Evolutionary conservation across 2,888 invertebrate genomes (phyloP), one percentile per base, ranked within the genome.

Genomic region (Chesias legatella): DNA sequence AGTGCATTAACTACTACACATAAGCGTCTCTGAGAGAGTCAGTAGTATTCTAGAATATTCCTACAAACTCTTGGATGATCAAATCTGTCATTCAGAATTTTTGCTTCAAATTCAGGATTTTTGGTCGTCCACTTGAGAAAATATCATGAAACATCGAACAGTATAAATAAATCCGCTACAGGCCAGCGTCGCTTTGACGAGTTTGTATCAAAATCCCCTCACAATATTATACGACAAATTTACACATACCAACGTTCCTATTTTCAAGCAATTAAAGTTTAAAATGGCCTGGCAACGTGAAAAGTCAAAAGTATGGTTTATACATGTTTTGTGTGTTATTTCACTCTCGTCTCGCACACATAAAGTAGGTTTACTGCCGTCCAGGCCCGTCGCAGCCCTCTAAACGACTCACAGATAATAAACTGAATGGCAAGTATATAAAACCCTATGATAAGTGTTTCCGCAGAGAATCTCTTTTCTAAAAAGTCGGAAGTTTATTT

Each of bases 361-460:
- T 63, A 64, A 65, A 63, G 43, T 41, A 36, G 48, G 54, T 63
- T 65, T 67, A 67, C 52, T 52, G 51, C 50, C 41, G 23, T 39
- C 45, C 49, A 54, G 48, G 27, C 48, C 43, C 41, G 30, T 29
- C 45, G 21, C 45, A 33, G 45, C 38, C 53, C 53, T 41, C 64
- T 63, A 58, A 67, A 67, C 56, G 56, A 49, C 53, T 58, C 59
- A 56, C 57, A 56, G 56, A 60, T 56, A 58, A 62, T 66, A 68
- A 69, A 66, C 43, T 31, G 40, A 49, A 56, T 41, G 46, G 55
- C 46, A 52, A 55, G 58, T 57, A 63, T 61, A 58, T 59, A 61
- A 60, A 57, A 51, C 29, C 43, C 51, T 46, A 47, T 47, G 49
- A 35, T 44, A 38, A 29, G 41, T 45, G 53, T 48, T 37, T 42